These are phyloP conservation scores for Malacosoma neustria DNA, from an alignment of 2,888 invertebrate species.

Conservation along the genomic window DNA sequence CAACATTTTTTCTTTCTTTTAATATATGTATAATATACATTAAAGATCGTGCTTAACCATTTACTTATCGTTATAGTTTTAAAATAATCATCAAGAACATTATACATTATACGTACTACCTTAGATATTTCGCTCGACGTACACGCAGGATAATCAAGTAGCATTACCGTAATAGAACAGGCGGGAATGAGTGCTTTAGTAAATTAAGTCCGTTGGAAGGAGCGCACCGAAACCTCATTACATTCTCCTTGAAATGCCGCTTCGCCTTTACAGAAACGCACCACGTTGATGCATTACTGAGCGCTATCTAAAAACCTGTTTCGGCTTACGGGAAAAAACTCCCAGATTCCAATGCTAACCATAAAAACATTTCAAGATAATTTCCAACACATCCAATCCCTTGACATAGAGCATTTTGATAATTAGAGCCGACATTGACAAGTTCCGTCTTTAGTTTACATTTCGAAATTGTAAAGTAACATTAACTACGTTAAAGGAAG, in stretches of 20 bases:
- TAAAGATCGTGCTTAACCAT: no score
- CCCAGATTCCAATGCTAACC: conserved; percentile 69
- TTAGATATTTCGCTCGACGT: no score
- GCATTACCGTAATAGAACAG: background rate
- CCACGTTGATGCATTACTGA: conserved; percentile 69
- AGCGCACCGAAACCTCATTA: conserved; percentile 55
- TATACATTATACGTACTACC: no score
- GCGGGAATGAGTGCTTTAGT: conserved; percentile 12
- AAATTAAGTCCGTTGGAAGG: conserved; percentile 49
- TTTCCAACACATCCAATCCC: conserved; percentile 53
- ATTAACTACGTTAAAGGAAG: no score
- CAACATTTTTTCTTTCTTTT: no score
- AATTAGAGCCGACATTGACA: no score
- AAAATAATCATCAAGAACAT: no score
- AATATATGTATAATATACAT: no score
- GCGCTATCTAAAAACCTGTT: conserved; percentile 74
- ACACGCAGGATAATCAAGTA: background rate
- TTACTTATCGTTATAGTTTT: no score
- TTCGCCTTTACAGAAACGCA: conserved; percentile 64
- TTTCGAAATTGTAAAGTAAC: no score
- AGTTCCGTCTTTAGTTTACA: no score
- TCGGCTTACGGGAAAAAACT: conserved; percentile 63
- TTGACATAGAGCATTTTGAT: no score
- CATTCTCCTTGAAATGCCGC: conserved; percentile 60
- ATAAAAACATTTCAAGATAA: conserved; percentile 71